Evolutionary conservation across 2,888 invertebrate genomes (phyloP).

Genomic region (Amphipoea lucens): DNA sequence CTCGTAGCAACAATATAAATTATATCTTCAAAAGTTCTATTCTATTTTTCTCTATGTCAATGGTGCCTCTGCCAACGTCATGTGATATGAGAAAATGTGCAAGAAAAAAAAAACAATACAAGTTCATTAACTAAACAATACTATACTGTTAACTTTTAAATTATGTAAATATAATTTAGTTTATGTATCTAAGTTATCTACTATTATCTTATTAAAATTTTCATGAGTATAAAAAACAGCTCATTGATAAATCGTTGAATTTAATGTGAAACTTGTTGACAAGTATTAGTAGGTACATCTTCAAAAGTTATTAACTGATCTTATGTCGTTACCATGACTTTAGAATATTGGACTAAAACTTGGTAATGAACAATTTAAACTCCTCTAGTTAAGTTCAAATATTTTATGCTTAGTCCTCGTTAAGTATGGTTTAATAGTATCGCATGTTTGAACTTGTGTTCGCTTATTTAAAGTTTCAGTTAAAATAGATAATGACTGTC

Average conservation of each 20-base stretch:
- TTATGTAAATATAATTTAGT: no score
- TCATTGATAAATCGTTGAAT: background rate
- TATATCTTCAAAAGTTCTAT: constrained; percentile 3
- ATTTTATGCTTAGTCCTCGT: constrained; percentile 21
- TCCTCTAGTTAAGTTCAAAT: constrained; percentile 42
- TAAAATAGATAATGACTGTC: background rate
- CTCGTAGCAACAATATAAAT: background rate
- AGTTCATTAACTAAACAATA: no score
- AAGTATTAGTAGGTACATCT: background rate
- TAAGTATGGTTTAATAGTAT: constrained; percentile 11
- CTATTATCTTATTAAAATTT: no score
- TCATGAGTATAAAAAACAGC: no score
- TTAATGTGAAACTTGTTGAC: background rate
- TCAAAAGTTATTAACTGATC: constrained; percentile 7
- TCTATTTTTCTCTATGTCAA: no score
- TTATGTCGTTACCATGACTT: constrained; percentile 16
- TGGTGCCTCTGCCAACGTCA: no score
- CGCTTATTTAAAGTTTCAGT: background rate
- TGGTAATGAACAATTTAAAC: constrained; percentile 54
- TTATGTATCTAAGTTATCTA: no score
- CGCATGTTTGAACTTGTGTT: background rate
- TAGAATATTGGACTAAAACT: constrained; percentile 42
- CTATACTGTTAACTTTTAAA: no score
- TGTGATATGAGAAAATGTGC: no score
- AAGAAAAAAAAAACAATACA: no score